phyloP scores from a whole-genome alignment of 2,113 vertebrate species.

The Bufo bufo region DNA sequence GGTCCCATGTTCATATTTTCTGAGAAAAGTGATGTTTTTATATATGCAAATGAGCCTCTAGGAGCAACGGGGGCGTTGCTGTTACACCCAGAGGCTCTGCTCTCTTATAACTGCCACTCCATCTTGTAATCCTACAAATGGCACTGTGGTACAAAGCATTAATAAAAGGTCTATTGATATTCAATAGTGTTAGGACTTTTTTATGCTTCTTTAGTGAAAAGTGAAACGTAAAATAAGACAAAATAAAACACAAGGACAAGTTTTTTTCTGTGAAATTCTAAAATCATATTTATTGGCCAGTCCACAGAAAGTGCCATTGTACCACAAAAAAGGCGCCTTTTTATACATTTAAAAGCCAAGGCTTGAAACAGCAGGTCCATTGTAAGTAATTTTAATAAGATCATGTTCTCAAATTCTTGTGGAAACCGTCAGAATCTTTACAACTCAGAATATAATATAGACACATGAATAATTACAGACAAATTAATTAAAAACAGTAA shows the following conservation, averaged over 20 bases:
- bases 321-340: slow-evolving; percentile 78
- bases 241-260: slow-evolving; percentile 6
- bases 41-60: too few species aligned
- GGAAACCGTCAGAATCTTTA: slow-evolving; percentile 65
- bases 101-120: too few species aligned
- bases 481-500: slow-evolving; percentile 20
- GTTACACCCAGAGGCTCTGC: too few species aligned
- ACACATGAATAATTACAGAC: slow-evolving; percentile 26
- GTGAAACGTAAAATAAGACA: background rate
- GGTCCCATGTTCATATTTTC: too few species aligned
- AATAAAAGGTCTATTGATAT: too few species aligned
- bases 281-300: slow-evolving; percentile 95
- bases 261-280: slow-evolving; percentile 82
- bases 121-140: too few species aligned
- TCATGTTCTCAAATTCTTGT: slow-evolving; percentile 56
- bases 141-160: too few species aligned
- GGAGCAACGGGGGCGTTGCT: too few species aligned
- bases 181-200: too few species aligned
- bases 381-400: slow-evolving; percentile 69
- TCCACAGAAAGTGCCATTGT: slow-evolving; percentile 89
- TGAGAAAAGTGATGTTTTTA: too few species aligned
- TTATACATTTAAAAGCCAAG: slow-evolving; percentile 70
- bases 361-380: slow-evolving; percentile 70
- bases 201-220: background rate
- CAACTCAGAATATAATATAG: slow-evolving; percentile 63